Base-by-base conservation (phyloP, 2,888 invertebrate species). In the Drosophila niveifrons region DNA sequence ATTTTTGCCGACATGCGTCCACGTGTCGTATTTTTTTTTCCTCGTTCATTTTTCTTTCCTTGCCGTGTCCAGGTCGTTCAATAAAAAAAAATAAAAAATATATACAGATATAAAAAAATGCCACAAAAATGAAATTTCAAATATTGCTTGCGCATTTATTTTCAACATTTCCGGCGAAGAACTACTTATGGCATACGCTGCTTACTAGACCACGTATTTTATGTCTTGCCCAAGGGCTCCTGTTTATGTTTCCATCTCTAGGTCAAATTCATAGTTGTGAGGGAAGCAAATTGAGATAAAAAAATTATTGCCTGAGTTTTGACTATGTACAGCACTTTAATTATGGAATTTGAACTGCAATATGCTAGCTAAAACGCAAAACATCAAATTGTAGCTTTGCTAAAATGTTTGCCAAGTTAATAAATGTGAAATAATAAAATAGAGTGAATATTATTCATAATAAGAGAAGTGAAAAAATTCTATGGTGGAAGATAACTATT, bases 1-100 rank as follows among this genome's bases (percentile, higher is more conserved):
- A 74, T 56, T 53, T 66, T 48, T 74, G 55, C 47, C 52, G 61
- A 62, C 70, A 66, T 66, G 46, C 28, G 66, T 47, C 47, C 77
- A 78, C 75, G 77, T 77, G 78, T 66, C 61, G 63, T 56, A 23
- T 36, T 44, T 48, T 6, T 44, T n/a, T 11, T 28, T 28, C 28
- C 47, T 52, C 6, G n/a, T 17, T 9, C 13, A 6, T 0, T 23
- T 23, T 23, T 23, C 31, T n/a, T 2, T 36, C 11, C 13, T n/a
- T n/a, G 1, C 11, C 31, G 18, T 55, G 28, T 11, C 50, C 50
- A 63, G 43, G 61, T 61, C 15, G 43, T 43, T 15, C 36, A 44
- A 55, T 55, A 44, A 36, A 43, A 48, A 41, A 28, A n/a, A 44
- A 34, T 50, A 34, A 13, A 29, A 48, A 31, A 10, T 1, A 31